A percentile compares a stretch with the other conserved stretches of the same genome.
Evolutionary conservation across 2,797 vertebrate species (phyloP).

Genomic region (Odontamblyopus lacepedii): DNA sequence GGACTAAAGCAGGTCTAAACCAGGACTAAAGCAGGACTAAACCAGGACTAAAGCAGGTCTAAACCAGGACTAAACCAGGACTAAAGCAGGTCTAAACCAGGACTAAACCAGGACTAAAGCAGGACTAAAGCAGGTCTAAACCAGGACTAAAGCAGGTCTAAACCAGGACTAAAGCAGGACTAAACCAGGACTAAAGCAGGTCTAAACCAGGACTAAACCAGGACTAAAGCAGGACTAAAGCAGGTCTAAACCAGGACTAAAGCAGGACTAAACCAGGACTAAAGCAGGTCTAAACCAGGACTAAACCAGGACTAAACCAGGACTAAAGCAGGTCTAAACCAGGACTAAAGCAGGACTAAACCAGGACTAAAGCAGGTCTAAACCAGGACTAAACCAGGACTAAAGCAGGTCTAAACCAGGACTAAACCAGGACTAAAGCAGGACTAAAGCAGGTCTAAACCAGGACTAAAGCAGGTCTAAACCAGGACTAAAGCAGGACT

Average conservation of each 20-base stretch:
- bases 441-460: not conserved
- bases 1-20: no score
- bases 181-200: not conserved
- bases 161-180: not conserved
- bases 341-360: not conserved
- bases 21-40: no score
- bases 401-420: not conserved
- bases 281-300: not conserved
- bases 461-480: not conserved
- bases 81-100: not conserved
- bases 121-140: not conserved
- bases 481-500: not conserved
- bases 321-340: not conserved
- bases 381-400: no score
- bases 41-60: not conserved
- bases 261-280: not conserved
- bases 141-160: not conserved
- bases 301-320: not conserved
- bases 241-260: not conserved
- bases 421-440: not conserved
- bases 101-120: not conserved
- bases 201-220: not conserved
- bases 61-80: not conserved
- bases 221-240: not conserved
- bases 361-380: not conserved